Conservation (phyloP, 2,797 vertebrate species). For the Clarias pachynema region DNA sequence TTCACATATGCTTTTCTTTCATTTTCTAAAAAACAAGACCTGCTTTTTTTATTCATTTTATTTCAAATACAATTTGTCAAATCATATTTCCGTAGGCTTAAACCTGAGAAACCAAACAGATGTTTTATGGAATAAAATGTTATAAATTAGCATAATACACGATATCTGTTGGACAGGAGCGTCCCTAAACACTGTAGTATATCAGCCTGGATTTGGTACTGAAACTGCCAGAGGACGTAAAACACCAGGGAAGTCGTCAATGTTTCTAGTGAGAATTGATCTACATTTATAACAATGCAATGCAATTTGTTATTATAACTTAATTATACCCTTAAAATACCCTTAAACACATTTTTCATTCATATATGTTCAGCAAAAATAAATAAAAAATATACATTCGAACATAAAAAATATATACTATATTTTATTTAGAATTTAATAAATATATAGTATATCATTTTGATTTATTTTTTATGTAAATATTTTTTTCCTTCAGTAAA, state of each 20-base stretch:
- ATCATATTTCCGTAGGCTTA: not conserved
- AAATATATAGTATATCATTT: too few relatives aligned
- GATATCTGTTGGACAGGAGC: not conserved
- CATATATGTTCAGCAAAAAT: too few relatives aligned
- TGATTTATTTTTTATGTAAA: too few relatives aligned
- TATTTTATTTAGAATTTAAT: too few relatives aligned
- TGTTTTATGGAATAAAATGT: conserved; percentile 1
- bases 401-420: too few relatives aligned
- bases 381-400: too few relatives aligned
- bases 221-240: not conserved
- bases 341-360: too few relatives aligned
- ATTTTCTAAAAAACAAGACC: not conserved
- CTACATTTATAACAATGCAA: not conserved
- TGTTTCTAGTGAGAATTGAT: not conserved
- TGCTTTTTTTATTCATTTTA: not conserved
- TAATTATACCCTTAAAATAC: too few relatives aligned
- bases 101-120: not conserved
- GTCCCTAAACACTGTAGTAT: not conserved
- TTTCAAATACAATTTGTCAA: conserved; percentile 6
- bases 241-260: not conserved
- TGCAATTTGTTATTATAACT: not conserved
- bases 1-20: not conserved
- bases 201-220: not conserved
- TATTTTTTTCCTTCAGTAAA: not conserved
- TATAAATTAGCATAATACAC: conserved; percentile 11